Evolutionary conservation across 2,888 invertebrate species (phyloP), one percentile per base, ranked within the genome.

Genomic region (Oscheius sp.): DNA sequence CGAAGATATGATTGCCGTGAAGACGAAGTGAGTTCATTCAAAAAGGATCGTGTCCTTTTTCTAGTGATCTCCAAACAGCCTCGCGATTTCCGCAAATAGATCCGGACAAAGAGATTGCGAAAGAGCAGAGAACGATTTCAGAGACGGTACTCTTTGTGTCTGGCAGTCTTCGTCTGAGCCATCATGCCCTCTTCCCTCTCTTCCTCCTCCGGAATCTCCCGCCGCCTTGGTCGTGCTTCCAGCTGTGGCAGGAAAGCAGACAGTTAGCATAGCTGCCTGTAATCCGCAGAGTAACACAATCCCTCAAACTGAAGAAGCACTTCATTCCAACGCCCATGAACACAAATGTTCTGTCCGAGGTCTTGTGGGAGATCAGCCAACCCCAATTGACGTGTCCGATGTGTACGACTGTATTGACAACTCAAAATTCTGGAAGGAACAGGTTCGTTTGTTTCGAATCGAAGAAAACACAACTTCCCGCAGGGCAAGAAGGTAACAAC

Each of bases 371-470:
- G 80, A 82, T 3, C 76, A 78, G 47, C 79, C 78, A 1, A 66
- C 73, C n/a, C 82, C 82, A 1, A 76, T 80, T 32, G 82, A 82
- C 57, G 82, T 82, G 13, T 79, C 82, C 32, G 84, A 84, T 59
- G 60, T 84, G 32, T 84, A 84, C 74, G 84, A 84, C 58, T 84
- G 84, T 74, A 79, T 84, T 37, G 84, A 84, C 66, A 84, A 84
- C 62, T 76, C 77, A 5, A 76, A 75, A 55, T 84, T 84, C 78
- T 84, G 84, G 84, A 75, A 77, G 37, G 80, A 78, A 29, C 84
- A 84, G 65, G 65, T 48, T 29, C 29, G 62, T 32, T 42, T 42
- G 3, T 11, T 53, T 21, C 9, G 9, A 62, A 21, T 42, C 11
- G 10, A 5, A n/a, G 13, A 5, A 63, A 10, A 48, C 21, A 48